Evolutionary conservation across 1,140 invertebrate species (phyloP).

Genomic region (Melanaphis sacchari): DNA sequence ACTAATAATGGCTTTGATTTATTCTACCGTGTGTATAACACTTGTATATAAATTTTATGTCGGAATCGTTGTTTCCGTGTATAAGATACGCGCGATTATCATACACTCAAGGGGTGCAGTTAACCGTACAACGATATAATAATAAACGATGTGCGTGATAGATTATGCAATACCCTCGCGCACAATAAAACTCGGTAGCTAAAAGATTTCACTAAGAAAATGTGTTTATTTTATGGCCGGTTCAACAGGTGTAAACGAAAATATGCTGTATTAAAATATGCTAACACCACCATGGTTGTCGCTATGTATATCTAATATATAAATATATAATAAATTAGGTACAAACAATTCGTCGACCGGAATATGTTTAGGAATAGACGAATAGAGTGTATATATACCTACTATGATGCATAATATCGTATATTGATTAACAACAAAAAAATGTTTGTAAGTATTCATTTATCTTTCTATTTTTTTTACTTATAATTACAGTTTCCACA

Average conservation of each 20-base stretch:
- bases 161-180: not conserved
- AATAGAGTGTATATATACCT: no score
- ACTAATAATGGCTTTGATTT: conserved; percentile 10
- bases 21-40: not conserved
- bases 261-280: no score
- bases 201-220: not conserved
- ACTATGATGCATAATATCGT: no score
- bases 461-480: no score
- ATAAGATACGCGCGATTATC: not conserved
- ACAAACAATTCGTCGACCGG: no score
- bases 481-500: no score
- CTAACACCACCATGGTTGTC: not conserved
- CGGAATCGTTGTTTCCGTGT: not conserved
- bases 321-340: not conserved
- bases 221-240: not conserved
- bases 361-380: not conserved
- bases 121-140: not conserved
- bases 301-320: not conserved
- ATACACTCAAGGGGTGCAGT: not conserved
- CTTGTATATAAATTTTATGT: not conserved
- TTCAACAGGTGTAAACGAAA: not conserved
- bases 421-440: no score
- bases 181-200: not conserved
- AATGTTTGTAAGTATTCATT: no score
- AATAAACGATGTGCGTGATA: not conserved